Evolutionary conservation across 2,797 vertebrate species (phyloP), one percentile per base, ranked within the genome.

Genomic region (Chlorospingus flavigularis): DNA sequence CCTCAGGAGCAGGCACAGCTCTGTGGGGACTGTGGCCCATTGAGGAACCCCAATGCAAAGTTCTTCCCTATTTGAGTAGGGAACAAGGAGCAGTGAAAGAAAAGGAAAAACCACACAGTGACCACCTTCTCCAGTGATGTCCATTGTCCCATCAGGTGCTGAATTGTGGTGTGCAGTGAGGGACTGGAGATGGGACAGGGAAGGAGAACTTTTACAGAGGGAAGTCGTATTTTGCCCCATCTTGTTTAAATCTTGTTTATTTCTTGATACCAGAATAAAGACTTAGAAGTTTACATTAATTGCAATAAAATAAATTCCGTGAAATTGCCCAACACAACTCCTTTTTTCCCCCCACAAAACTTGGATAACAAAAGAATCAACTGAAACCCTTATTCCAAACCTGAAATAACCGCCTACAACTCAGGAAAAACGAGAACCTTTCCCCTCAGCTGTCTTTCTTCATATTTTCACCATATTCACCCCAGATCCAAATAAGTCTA

Each of bases 401-500:
- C 55, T 86, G 77, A 76, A 92, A 37, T 17, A 81, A 71, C 30
- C 39, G 55, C 31, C 35, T 79, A 60, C 11, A 61, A 21, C 45
- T 85, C 11, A 81, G 83, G 42, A 79, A 85, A 95, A 91, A 19
- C 0, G 2, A 90, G 31, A 86, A 76, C 31, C 53, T 76, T 88
- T 79, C 50, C 39, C 28, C 53, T 84, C 39, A 79, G 31, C 60
- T 60, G n/a, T 45, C 48, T 42, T 57, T 88, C 51, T 87, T 85
- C 63, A 54, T 30, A 16, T 68, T 91, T 91, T 84, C 53, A 71
- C 53, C 30, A 31, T 50, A 81, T 53, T 88, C 78, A 87, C 19
- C 17, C 77, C 83, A 73, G 63, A 86, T 77, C 53, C 83, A 93
- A 92, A 67, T 48, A 94, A 80, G 60, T 71, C 63, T 65, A 68